These are phyloP conservation scores for Hemicrepidius hirtus DNA, from an alignment of 2,888 invertebrate species.

Conservation along the genomic window DNA sequence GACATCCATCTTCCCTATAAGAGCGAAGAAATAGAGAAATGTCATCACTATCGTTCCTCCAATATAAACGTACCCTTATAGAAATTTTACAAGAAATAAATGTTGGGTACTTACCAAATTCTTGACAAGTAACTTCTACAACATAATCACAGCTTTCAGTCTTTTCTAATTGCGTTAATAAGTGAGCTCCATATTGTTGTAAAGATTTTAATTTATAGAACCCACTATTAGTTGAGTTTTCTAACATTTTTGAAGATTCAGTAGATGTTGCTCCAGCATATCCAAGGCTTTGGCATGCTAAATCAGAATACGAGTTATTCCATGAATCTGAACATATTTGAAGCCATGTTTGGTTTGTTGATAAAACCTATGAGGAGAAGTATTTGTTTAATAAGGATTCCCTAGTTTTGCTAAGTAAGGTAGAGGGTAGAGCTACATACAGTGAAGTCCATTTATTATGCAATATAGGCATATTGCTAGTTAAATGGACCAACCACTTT, in stretches of 20 bases:
- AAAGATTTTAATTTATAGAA: slow-evolving; percentile 61
- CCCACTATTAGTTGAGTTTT: slow-evolving; percentile 61
- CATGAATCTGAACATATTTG: slow-evolving; percentile 75
- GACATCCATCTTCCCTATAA: too few relatives aligned
- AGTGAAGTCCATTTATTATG: too few relatives aligned
- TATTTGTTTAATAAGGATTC: too few relatives aligned
- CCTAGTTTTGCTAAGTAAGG: too few relatives aligned
- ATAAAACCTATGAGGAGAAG: slow-evolving; percentile 31
- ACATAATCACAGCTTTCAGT: slow-evolving; percentile 71
- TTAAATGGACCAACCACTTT: too few relatives aligned
- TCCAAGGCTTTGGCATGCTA: slow-evolving; percentile 75
- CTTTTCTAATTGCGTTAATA: slow-evolving; percentile 72
- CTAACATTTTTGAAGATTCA: slow-evolving; percentile 63
- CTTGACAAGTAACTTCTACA: slow-evolving; percentile 75
- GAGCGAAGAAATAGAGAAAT: too few relatives aligned
- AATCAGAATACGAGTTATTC: slow-evolving; percentile 74
- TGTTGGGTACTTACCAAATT: slow-evolving; percentile 72
- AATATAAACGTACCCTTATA: too few relatives aligned
- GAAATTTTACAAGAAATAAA: too few relatives aligned
- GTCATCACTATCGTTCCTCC: too few relatives aligned
- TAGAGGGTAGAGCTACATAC: too few relatives aligned
- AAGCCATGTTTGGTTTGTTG: slow-evolving; percentile 67
- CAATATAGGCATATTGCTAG: too few relatives aligned
- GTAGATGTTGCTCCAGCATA: slow-evolving; percentile 70
- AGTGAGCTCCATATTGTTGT: slow-evolving; percentile 60